Percentiles rank a stretch among this genome's conserved stretches.
Conservation (phyloP, 2,113 vertebrate species). For the Mixornis gularis region DNA sequence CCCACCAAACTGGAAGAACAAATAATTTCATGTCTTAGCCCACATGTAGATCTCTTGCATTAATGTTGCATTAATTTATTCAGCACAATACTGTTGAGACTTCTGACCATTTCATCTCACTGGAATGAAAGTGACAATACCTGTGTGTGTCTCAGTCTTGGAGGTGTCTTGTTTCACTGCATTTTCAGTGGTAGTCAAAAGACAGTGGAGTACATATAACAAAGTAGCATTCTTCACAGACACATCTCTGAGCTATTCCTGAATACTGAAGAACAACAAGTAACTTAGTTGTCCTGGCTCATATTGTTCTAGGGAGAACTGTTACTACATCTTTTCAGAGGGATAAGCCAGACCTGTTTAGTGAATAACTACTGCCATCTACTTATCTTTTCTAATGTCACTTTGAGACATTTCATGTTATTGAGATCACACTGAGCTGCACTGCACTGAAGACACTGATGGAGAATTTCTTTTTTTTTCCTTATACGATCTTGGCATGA, state of each 20-base stretch:
- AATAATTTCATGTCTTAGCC: background rate
- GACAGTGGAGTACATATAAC: background rate
- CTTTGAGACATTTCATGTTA: background rate
- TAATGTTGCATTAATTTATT: background rate
- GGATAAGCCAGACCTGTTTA: background rate
- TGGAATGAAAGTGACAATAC: background rate
- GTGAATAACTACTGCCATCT: background rate
- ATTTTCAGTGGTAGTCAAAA: background rate
- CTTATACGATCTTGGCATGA: fast-evolving
- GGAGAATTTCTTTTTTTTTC: background rate
- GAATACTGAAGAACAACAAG: background rate
- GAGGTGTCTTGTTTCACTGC: background rate
- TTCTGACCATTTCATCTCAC: background rate
- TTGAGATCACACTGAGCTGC: background rate
- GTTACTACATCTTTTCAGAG: background rate
- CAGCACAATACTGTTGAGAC: background rate
- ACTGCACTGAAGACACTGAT: background rate
- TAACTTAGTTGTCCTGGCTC: background rate
- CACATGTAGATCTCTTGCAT: background rate
- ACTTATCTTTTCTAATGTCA: background rate
- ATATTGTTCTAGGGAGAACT: background rate
- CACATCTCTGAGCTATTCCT: background rate
- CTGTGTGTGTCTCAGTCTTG: background rate
- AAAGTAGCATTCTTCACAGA: background rate
- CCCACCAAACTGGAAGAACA: background rate